Evolutionary conservation across 2,113 vertebrate species (phyloP), one percentile per base, ranked within the genome.

Genomic region (Petroica traversi): DNA sequence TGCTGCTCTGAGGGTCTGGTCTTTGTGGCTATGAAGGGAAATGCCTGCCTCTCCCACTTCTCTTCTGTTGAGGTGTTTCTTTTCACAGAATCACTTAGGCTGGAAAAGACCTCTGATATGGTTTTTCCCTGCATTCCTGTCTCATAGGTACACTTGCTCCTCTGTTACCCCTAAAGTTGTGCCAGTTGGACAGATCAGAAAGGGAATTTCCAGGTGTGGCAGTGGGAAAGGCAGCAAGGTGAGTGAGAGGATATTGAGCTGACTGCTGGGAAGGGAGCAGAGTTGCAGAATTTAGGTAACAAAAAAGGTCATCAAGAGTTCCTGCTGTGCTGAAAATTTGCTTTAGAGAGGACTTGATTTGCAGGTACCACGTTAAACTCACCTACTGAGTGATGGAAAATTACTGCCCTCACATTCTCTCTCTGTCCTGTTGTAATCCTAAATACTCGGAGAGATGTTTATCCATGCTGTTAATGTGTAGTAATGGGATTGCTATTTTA

Each of bases 401-500:
- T 95, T 94, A 92, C 94, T 95, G 91, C 79, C 79, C 88, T 94
- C 55, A 2, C 67, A 43, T 88, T 90, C 82, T 90, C 23, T 41
- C 45, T 80, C 54, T 77, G 59, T 88, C 83, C 85, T 92, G 62
- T 45, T 83, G 55, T 41, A 88, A 49, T 55, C 43, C 67, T 80
- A 76, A 95, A 93, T 83, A 92, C 88, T 80, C 19, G 0, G 54
- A 76, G 78, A 91, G 94, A 85, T 80, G 79, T 72, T 94, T 93
- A 82, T 88, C 92, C 46, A 51, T 93, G 94, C 95, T 86, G 79
- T 93, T 97, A 97, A 96, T 97, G 96, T 96, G 94, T 92, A 86
- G 94, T 97, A 97, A 97, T 97, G 96, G 95, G 88, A 74, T 92
- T 69, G 92, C 85, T 93, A 94, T 96, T 95, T 97, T 86, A 90